Base-by-base conservation (phyloP, 2,888 invertebrate species). In the Pandemis corylana region DNA sequence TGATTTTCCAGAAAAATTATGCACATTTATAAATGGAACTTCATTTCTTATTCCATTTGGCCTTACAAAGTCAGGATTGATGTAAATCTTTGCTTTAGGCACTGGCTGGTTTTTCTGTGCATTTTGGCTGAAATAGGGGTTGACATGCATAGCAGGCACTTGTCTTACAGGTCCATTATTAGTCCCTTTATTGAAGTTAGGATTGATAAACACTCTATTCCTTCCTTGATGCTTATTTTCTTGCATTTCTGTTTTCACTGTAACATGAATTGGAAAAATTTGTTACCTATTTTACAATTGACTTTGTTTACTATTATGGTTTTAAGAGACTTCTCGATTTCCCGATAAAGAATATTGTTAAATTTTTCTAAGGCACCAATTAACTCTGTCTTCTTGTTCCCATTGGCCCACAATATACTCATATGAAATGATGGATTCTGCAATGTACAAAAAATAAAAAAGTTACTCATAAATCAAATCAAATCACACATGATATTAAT, bases 391-490 rank as follows among this genome's bases (percentile, higher is more conserved):
- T 95, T 94, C 78, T 95, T 91, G 88, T 98, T 95, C 0, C 97
- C 97, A 71, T 96, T 91, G 76, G 96, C 95, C 98, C 98, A 98
- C 12, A 96, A 93, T 78, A 98, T 93, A 85, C 98, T 98, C 82
- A 97, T 95, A 85, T 98, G 98, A 90, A 97, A 97, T 2, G 97
- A 97, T 28, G 97, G 96, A 85, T 97, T 95, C 98, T 98, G 88
- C 80, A 95, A 95, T 49, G 12, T 79, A 84, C 84, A 84, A 77
- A 59, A 59, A 59, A 12, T 10, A 10, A 28, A 28, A 9, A 20
- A 15, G 56, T 56, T 56, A 56, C 56, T 56, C 20, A 56, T 20
- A 9, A n/a, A 13, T 6, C 6, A n/a, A 51, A n/a, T n/a, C 13
- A n/a, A 51, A 51, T 6, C 6, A 51, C 53, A 56, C 15, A 56